A percentile compares a stretch with the other conserved stretches of the same genome.
Evolutionary conservation across 2,888 invertebrate species (phyloP).

Genomic region (Drosophila mulleri): DNA sequence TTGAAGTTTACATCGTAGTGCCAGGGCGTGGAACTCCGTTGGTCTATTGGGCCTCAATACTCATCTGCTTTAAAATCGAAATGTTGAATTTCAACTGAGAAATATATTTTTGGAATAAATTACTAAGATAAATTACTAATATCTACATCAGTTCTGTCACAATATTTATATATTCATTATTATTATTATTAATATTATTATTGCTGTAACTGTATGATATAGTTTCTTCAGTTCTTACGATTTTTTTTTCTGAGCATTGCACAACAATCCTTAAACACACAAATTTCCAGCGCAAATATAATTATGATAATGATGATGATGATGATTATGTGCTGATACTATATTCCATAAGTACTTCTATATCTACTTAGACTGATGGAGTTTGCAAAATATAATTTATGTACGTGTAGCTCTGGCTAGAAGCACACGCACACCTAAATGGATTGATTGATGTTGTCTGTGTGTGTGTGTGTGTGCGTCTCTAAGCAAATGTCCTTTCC

Average conservation of each 20-base stretch:
- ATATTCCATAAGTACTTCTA: neutral
- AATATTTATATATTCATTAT: no score
- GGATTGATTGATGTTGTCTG: conserved; percentile 22
- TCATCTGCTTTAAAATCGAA: neutral
- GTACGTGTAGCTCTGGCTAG: neutral
- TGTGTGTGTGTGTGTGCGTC: neutral
- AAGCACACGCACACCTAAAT: neutral
- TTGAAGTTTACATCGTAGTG: conserved; percentile 8
- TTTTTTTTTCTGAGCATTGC: no score
- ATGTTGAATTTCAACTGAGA: neutral
- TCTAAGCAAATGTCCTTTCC: conserved; percentile 1
- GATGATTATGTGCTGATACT: neutral
- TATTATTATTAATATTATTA: no score
- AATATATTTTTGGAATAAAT: no score
- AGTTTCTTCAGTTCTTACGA: no score
- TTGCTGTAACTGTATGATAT: no score
- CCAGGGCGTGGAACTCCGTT: neutral
- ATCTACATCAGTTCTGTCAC: no score
- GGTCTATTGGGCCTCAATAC: neutral
- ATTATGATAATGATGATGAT: neutral
- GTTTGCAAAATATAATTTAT: conserved; percentile 16
- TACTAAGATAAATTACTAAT: no score
- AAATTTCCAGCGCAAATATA: neutral
- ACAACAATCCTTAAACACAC: neutral
- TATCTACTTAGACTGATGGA: neutral